Conservation (phyloP, 2,113 vertebrate species). For the Ranitomeya imitator region DNA sequence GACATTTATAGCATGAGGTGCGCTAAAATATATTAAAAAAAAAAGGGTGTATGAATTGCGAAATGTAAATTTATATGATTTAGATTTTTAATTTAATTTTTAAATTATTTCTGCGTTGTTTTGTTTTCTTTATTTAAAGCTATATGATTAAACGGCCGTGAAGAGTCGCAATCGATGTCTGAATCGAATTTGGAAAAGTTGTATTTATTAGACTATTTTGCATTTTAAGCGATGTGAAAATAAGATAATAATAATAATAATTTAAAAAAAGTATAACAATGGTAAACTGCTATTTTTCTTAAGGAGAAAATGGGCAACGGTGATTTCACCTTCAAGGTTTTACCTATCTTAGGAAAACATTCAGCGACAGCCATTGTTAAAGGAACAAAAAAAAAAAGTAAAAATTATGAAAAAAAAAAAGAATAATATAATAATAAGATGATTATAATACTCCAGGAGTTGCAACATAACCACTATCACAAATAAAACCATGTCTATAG, state of each 20-base stretch:
- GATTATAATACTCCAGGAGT: slow-evolving; percentile 89
- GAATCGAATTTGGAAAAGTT: slow-evolving; percentile 86
- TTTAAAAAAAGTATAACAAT: slow-evolving; percentile 83
- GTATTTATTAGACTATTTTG: slow-evolving; percentile 91
- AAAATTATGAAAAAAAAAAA: slow-evolving; percentile 50
- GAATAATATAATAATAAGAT: slow-evolving; percentile 60
- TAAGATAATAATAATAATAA: no score
- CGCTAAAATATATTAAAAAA: slow-evolving; percentile 66
- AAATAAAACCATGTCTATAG: slow-evolving; percentile 87
- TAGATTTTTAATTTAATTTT: slow-evolving; percentile 72
- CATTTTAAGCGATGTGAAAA: slow-evolving; percentile 84
- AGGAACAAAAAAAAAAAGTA: slow-evolving; percentile 69
- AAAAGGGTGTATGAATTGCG: slow-evolving; percentile 77
- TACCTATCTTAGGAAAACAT: slow-evolving; percentile 85
- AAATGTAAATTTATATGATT: slow-evolving; percentile 67
- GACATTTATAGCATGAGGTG: slow-evolving; percentile 78
- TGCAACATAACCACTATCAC: slow-evolving; percentile 91
- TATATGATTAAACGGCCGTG: slow-evolving; percentile 85
- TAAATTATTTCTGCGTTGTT: slow-evolving; percentile 55
- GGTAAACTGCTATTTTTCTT: slow-evolving; percentile 92
- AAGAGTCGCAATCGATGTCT: slow-evolving; percentile 83
- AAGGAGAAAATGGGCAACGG: slow-evolving; percentile 84
- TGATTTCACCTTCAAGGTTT: slow-evolving; percentile 88
- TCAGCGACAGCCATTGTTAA: slow-evolving; percentile 83
- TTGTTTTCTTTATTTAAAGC: slow-evolving; percentile 86